Base-by-base conservation (phyloP, 2,888 invertebrate genomes). In the Heliconius charithonia region DNA sequence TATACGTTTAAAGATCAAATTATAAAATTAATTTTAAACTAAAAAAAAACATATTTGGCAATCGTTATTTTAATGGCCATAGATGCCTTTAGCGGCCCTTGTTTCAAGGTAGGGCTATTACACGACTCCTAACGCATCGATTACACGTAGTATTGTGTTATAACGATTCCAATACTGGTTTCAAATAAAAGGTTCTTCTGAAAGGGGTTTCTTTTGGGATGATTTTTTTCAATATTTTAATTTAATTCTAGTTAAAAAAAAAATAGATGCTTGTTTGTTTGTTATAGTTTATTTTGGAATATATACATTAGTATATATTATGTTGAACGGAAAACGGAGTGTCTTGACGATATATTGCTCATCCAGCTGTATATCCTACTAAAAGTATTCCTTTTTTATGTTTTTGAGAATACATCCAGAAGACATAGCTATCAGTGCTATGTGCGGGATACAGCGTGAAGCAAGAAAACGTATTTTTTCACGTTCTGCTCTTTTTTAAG, bases 71-170 rank as follows among this genome's bases (percentile, higher is more conserved):
- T 83, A 19, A 37, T 75, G 76, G 85, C 85, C 76, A 41, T 77
- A 79, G 83, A 85, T 86, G 83, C 84, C 84, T 85, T 85, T 85
- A 86, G 83, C 83, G 85, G 84, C 86, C 86, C 85, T 87, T 87
- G 86, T 87, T 87, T 86, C 81, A 85, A 81, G 78, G 73, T 77
- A 71, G 76, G 82, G 83, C 79, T 79, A 79, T 80, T 78, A 81
- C 84, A 83, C 80, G 82, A 78, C 84, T 85, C 84, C 86, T 85
- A 86, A 89, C 87, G 84, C 86, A 87, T 89, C 88, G 87, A 87
- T 89, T 87, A 86, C 84, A 78, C 75, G 78, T 56, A 62, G 75
- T 19, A 79, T 73, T 79, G 67, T 69, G 72, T 79, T 69, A 67
- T 66, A 79, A 76, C 76, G 62, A 67, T 79, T 56, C 22, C 66